Evolutionary conservation across 92 coral and sea anemone genomes (phyloP), one percentile per base, ranked within the genome.

Genomic region (Epizoanthus rinbou): DNA sequence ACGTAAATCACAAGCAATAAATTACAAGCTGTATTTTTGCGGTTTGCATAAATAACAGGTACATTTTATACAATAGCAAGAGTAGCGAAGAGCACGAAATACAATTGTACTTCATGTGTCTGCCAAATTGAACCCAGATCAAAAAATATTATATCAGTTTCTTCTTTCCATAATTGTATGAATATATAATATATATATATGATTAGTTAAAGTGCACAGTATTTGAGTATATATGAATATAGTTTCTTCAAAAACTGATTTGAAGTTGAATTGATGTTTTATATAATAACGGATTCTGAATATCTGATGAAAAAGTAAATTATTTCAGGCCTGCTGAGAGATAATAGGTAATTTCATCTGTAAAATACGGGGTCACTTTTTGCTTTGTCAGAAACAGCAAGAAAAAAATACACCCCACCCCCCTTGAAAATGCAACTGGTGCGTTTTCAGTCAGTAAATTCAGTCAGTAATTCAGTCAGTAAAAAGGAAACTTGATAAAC

Each of bases 251-350:
- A 75, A 57, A 53, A 64, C 52, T n/a, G 33, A 45, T 50, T 50
- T 50, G 45, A 28, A 72, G 52, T 72, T 23, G 2, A 72, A 25
- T 72, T 23, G 2, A 50, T 43, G 43, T 62, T 5, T 76, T 59
- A 59, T 76, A 76, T 33, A 31, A 24, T 78, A 78, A 24, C 39
- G 13, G 66, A 50, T 50, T 62, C 23, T 62, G 66, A 63, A 41
- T 43, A 59, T 78, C 33, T 13, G 82, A 78, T 60, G 66, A 78
- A 67, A 18, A 67, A 62, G 82, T 41, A 78, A 58, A 78, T 67
- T 50, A 33, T 39, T 62, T 78, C 82, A 78, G 82, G 56, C 82
- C 82, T 78, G 82, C 82, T 78, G 82, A 50, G 54, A 50, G 54
- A 63, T 78, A 59, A 37, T 37, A 78, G 64, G 19, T 39, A 75